Conservation (phyloP, 2,113 vertebrate genomes). For the Silurus asotus region DNA sequence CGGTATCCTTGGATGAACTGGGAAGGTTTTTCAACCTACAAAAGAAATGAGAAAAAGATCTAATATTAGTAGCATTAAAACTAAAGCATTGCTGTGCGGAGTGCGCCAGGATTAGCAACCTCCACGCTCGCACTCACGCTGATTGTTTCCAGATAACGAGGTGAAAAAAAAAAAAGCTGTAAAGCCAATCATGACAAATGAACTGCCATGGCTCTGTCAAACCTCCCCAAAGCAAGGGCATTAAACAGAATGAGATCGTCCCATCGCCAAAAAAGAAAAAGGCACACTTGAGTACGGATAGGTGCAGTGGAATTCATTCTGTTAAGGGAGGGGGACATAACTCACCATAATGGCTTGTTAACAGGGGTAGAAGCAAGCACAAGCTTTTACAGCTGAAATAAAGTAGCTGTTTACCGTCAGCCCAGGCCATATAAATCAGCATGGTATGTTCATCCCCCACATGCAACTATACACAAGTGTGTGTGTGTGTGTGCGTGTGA, state of each 20-base stretch:
- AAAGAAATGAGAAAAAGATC: constrained; percentile 14
- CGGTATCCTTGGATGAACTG: constrained; percentile 98
- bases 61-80: background rate
- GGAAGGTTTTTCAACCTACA: constrained; percentile 92
- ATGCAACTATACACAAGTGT: constrained; percentile 56
- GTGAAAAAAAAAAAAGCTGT: background rate
- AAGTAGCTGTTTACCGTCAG: constrained; percentile 82
- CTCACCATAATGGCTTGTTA: constrained; percentile 86
- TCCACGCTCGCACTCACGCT: background rate
- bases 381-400: constrained; percentile 86
- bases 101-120: background rate
- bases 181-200: constrained; percentile 28
- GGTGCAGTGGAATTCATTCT: constrained; percentile 70
- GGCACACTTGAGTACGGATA: constrained; percentile 55
- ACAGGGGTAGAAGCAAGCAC: constrained; percentile 81
- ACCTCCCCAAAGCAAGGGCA: constrained; percentile 22
- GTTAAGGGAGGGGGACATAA: constrained; percentile 70
- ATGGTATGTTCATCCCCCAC: constrained; percentile 53
- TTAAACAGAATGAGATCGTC: constrained; percentile 31
- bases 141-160: constrained; percentile 41
- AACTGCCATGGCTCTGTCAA: constrained; percentile 17
- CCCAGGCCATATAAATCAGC: constrained; percentile 79
- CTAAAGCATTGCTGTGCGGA: background rate
- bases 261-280: background rate
- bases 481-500: constrained; percentile 38